phyloP scores from a whole-genome alignment of 2,888 invertebrate species.

The Rapana venosa region DNA sequence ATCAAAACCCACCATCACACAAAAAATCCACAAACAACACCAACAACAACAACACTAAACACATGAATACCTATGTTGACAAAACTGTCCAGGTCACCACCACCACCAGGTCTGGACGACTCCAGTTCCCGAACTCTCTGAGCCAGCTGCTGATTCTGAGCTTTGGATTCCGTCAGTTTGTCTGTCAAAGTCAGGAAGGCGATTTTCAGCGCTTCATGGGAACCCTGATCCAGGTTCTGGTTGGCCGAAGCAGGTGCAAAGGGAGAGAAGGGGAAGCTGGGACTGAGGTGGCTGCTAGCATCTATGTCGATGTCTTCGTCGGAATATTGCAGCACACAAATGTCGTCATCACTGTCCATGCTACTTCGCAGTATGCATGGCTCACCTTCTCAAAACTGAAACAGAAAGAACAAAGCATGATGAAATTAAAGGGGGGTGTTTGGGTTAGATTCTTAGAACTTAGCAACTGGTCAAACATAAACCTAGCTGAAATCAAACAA shows the following conservation, averaged over 20 bases:
- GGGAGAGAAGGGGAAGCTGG: not conserved
- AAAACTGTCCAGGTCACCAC: not conserved
- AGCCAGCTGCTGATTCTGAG: not conserved
- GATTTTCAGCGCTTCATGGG: not conserved
- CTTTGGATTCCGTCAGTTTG: not conserved
- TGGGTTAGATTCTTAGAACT: too few relatives aligned
- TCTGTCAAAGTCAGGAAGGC: not conserved
- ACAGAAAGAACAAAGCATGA: too few relatives aligned
- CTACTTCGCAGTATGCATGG: too few relatives aligned
- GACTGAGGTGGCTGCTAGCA: not conserved
- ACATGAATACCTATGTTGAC: not conserved
- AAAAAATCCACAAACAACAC: not conserved
- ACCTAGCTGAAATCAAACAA: too few relatives aligned
- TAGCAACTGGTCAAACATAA: too few relatives aligned
- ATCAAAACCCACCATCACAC: not conserved
- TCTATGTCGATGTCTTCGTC: not conserved
- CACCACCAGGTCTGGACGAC: not conserved
- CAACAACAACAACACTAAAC: not conserved
- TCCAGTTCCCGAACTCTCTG: not conserved
- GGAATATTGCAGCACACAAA: not conserved
- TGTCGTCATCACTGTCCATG: not conserved
- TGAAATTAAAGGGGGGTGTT: too few relatives aligned
- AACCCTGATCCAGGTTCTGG: not conserved
- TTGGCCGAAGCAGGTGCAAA: not conserved
- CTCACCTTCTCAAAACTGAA: too few relatives aligned